Percentiles rank a stretch among this genome's conserved stretches.
Evolutionary conservation across 2,888 invertebrate species (phyloP).

Genomic region (Caenorhabditis virilis): DNA sequence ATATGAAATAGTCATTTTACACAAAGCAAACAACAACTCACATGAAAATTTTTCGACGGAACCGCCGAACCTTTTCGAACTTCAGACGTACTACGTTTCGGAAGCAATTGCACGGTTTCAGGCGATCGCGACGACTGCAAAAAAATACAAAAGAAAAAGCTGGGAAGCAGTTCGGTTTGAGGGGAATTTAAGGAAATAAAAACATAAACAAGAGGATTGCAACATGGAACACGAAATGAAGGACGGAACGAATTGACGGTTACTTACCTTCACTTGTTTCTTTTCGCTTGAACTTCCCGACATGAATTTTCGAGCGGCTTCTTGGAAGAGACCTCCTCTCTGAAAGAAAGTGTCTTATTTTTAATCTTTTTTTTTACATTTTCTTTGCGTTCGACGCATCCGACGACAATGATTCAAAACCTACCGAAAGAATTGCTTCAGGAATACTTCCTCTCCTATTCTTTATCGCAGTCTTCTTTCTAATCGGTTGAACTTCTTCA

Average conservation of each 20-base stretch:
- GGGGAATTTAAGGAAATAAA: too few relatives aligned
- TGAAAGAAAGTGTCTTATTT: too few relatives aligned
- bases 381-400: neutral
- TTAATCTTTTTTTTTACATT: neutral
- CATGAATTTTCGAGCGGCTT: slow-evolving; percentile 57
- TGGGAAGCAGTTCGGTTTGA: too few relatives aligned
- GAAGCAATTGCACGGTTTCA: slow-evolving; percentile 52
- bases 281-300: slow-evolving; percentile 29
- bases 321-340: slow-evolving; percentile 51
- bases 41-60: slow-evolving; percentile 50
- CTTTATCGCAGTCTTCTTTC: slow-evolving; percentile 40
- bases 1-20: neutral
- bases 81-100: slow-evolving; percentile 40
- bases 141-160: slow-evolving; percentile 8
- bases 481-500: slow-evolving; percentile 20
- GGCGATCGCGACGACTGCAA: slow-evolving; percentile 37
- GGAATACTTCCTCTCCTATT: slow-evolving; percentile 54
- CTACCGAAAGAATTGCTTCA: slow-evolving; percentile 46
- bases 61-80: slow-evolving; percentile 23
- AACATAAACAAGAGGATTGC: too few relatives aligned
- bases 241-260: neutral
- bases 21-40: slow-evolving; percentile 20
- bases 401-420: neutral
- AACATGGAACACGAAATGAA: neutral
- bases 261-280: slow-evolving; percentile 9